Conservation (phyloP, 2,113 vertebrate genomes). For the Spea bombifrons region DNA sequence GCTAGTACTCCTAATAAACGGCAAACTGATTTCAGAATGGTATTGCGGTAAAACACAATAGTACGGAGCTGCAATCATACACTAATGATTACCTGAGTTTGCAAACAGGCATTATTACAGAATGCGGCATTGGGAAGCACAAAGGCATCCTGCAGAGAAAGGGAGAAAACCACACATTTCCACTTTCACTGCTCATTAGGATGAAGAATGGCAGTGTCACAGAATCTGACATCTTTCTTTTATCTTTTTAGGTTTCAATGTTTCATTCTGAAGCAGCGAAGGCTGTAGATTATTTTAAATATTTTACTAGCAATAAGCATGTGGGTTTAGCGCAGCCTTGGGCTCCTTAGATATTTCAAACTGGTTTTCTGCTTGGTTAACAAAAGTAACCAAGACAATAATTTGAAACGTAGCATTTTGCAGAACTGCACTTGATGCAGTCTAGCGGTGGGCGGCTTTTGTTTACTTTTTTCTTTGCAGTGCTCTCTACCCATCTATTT, state of each 20-base stretch:
- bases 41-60: conserved; percentile 32
- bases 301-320: conserved; percentile 26
- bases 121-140: conserved; percentile 17
- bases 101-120: conserved; percentile 30
- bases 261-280: conserved; percentile 11
- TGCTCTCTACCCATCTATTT: too few relatives aligned
- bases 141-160: conserved; percentile 32
- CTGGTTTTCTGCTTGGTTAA: conserved; percentile 11
- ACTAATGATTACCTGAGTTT: conserved; percentile 41
- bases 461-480: too few relatives aligned
- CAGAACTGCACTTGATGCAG: too few relatives aligned
- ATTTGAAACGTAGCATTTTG: not conserved
- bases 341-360: not conserved
- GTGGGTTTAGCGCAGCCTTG: not conserved
- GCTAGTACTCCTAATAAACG: conserved; percentile 25
- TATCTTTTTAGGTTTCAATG: conserved; percentile 25
- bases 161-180: conserved; percentile 18
- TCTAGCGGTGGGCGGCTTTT: too few relatives aligned
- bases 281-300: conserved; percentile 30
- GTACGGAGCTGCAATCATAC: conserved; percentile 1
- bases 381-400: not conserved
- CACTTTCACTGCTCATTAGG: conserved; percentile 41
- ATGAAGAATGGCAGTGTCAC: conserved; percentile 43
- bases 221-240: conserved; percentile 41
- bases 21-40: conserved; percentile 9